Evolutionary conservation across 2,113 vertebrate genomes (phyloP), one percentile per base, ranked within the genome.

Genomic region (Uropsilus gracilis): DNA sequence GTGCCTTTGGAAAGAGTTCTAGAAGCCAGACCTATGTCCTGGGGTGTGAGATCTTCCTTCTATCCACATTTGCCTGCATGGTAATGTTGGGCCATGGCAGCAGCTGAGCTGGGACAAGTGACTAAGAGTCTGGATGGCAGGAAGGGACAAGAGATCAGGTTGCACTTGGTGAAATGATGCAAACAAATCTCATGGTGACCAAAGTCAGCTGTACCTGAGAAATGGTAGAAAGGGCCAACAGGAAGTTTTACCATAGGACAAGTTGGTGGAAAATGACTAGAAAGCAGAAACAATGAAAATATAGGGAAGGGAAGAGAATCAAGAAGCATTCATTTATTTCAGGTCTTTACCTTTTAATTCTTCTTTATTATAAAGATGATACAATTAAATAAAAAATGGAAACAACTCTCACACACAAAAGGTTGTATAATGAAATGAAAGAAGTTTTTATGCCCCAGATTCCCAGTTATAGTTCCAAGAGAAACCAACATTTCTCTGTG

Each of bases 321-420:
- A 39, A 63, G 55, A 46, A 28, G 9, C 6, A 32, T 69, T 64
- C 22, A n/a, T 78, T 85, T 64, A 57, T 84, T 69, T 39, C 34
- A 20, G 68, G n/a, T 69, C 22, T 64, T 75, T 64, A 34, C 44
- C 75, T 75, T 76, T 37, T 48, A 81, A 69, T 34, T 71, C 22
- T 10, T 86, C 80, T 85, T 87, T 76, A 85, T 76, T 44, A 76
- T 66, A 88, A 83, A 78, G 37, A 66, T 42, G n/a, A 59, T 66
- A 37, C 39, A 42, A 48, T 90, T 92, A 57, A 90, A 85, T 90
- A 48, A 64, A 92, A 86, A 81, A 75, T 39, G 39, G 63, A 12
- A 91, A 66, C 42, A 81, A 24, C 48, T 17, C 48, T 17, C 10
- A 28, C 82, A 92, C 78, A 34, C 13, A 18, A 30, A 73, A 89